Conservation (phyloP, 2,797 vertebrate species). For the Manis crassicaudata region DNA sequence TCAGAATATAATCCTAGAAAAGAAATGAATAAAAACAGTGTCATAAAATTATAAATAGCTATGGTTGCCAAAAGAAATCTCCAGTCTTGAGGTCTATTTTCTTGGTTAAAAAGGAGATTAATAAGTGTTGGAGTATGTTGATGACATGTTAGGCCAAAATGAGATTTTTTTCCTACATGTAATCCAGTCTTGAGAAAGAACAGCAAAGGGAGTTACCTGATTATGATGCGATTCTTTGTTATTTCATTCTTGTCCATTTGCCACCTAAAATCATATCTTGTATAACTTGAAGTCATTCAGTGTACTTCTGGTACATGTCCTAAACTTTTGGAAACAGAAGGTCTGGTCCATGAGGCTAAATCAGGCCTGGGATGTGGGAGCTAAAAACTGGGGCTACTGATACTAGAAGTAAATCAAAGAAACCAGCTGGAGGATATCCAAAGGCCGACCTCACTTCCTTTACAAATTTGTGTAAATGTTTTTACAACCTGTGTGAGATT, state of each 20-base stretch:
- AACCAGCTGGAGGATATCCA: background rate
- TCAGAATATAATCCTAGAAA: background rate
- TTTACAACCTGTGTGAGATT: background rate
- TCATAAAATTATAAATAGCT: conserved; percentile 17
- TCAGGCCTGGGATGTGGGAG: background rate
- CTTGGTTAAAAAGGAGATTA: background rate
- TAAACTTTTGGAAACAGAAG: background rate
- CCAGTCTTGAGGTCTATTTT: background rate
- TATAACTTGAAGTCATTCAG: background rate
- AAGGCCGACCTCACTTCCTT: background rate
- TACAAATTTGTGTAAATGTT: background rate
- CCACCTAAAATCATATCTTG: background rate
- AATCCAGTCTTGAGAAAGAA: background rate
- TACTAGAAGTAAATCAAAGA: background rate
- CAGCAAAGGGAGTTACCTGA: background rate
- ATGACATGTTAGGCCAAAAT: background rate
- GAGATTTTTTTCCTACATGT: background rate
- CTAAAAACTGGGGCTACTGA: background rate
- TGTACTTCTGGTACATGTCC: background rate
- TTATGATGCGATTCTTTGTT: background rate
- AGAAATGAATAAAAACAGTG: background rate
- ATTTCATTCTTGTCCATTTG: conserved; percentile 12
- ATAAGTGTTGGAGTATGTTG: background rate
- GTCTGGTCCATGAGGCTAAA: background rate
- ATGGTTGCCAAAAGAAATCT: background rate